Evolutionary conservation across 2,113 vertebrate genomes (phyloP), one percentile per base, ranked within the genome.

Genomic region (Ctenodactylus gundi): DNA sequence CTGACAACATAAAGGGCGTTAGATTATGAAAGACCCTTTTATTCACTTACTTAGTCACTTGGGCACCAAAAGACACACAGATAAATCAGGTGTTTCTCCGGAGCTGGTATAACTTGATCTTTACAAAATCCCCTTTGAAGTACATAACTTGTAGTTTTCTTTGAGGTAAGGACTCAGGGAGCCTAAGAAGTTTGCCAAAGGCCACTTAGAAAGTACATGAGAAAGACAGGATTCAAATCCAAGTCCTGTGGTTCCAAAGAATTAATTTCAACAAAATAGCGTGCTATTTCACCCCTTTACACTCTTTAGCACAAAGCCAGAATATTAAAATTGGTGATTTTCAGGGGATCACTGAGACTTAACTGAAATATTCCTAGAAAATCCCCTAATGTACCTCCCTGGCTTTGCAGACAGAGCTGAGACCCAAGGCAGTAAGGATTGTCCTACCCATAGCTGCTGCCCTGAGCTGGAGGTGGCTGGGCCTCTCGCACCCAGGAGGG

Each of bases 1-100:
- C 75, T 84, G 84, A 41, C 4, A 27, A 95, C 86, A 67, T 57
- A 55, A 83, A 81, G 88, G 76, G n/a, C 80, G 46, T 64, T 75
- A 51, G 23, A 55, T 76, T 53, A 23, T 53, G 44, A 77, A 67
- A 21, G 15, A 20, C 7, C 85, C 75, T 78, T 93, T 72, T 60
- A 36, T 83, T 57, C 78, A 49, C 75, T 57, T 9, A 0, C n/a
- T 44, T 14, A 11, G 23, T 58, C 46, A 78, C 67, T 76, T 49
- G 13, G 82, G 7, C 23, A 7, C 3, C 15, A 49, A 20, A n/a
- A 80, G 64, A 88, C 25, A 21, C 36, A 76, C 60, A 41, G 27
- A 64, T 62, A 76, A 95, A 72, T 82, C 60, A 41, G 62, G 41
- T 14, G 27, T 36, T 36, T 49, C 68, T 83, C 41, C 57, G 49